Conservation (phyloP, 2,797 vertebrate species). For the Phalanger gymnotis region DNA sequence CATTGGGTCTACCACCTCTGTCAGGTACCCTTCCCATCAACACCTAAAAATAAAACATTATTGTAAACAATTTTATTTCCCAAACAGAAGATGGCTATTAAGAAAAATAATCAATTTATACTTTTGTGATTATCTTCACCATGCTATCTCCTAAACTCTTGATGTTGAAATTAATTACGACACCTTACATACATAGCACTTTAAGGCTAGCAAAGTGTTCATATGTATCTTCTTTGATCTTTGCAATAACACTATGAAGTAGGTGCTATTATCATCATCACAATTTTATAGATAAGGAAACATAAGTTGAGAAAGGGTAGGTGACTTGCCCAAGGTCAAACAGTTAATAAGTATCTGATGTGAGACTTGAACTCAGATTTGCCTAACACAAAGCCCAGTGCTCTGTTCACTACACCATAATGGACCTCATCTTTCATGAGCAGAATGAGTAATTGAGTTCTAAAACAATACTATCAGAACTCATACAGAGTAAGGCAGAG, state of each 20-base stretch:
- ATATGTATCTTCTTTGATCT: not conserved
- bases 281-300: not conserved
- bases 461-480: not conserved
- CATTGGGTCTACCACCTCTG: conserved; percentile 96
- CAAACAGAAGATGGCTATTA: not conserved
- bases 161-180: not conserved
- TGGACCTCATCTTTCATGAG: not conserved
- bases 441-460: not conserved
- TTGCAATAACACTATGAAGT: not conserved
- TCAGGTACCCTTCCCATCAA: conserved; percentile 98
- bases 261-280: not conserved
- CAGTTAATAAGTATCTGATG: not conserved
- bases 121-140: not conserved
- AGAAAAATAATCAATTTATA: not conserved
- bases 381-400: not conserved
- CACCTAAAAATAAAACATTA: conserved; percentile 85
- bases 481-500: not conserved
- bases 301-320: not conserved
- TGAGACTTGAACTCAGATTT: not conserved
- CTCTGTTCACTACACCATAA: not conserved
- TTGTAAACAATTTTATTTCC: conserved; percentile 37
- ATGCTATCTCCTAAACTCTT: not conserved
- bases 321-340: not conserved
- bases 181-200: not conserved
- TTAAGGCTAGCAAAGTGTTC: not conserved